Evolutionary conservation across 2,888 invertebrate genomes (phyloP).

Genomic region (Branchipolynoe longqiensis): DNA sequence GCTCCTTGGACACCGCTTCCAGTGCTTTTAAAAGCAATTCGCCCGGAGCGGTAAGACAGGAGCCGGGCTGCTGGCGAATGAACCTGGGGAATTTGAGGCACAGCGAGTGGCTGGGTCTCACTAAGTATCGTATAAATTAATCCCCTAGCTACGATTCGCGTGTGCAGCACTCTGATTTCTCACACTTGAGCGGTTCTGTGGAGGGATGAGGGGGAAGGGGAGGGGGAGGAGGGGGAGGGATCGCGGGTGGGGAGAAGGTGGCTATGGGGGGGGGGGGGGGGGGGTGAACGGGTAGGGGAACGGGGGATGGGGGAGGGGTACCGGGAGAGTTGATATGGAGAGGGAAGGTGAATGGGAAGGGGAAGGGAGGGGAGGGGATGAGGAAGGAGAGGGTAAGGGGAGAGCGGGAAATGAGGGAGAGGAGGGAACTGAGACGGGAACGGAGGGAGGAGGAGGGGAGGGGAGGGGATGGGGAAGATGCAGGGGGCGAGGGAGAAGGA

Average conservation of each 20-base stretch:
- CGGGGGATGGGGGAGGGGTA: not conserved
- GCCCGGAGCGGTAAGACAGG: not conserved
- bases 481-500: not conserved
- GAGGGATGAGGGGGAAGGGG: conserved; percentile 5
- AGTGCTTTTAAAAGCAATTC: not conserved
- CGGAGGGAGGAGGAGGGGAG: not conserved
- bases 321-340: too few species aligned
- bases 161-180: too few species aligned
- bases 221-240: not conserved
- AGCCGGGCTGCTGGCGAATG: not conserved
- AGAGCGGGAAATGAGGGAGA: too few species aligned
- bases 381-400: too few species aligned
- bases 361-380: too few species aligned
- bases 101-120: not conserved
- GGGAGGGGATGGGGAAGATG: not conserved
- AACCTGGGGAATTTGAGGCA: not conserved
- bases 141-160: too few species aligned
- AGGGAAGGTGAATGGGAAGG: not conserved
- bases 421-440: not conserved
- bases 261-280: not conserved
- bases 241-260: not conserved
- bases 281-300: not conserved
- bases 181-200: too few species aligned
- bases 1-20: not conserved
- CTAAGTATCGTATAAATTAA: too few species aligned